Evolutionary conservation across 1,140 invertebrate species (phyloP).

Genomic region (Bombus confusus): DNA sequence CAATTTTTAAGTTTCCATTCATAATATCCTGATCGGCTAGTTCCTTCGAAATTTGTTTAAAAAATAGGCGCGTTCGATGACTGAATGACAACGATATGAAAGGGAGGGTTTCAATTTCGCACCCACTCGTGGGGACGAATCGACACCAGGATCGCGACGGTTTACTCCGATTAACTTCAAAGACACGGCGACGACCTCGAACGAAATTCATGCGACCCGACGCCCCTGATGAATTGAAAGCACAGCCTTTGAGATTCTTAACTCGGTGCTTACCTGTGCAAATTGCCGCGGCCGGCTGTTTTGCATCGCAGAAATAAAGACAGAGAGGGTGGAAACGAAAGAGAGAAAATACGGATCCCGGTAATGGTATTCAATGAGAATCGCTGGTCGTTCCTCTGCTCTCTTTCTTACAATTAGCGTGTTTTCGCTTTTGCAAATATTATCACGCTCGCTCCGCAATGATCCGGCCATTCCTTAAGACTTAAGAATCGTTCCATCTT

Average conservation of each 20-base stretch:
- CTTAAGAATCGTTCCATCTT: constrained; percentile 1
- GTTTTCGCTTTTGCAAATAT: constrained; percentile 36
- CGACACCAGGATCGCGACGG: constrained; percentile 14
- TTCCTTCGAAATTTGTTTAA: neutral
- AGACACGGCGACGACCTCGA: constrained; percentile 32
- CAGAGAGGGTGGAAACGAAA: neutral
- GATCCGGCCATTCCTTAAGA: neutral
- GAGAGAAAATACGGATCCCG: neutral
- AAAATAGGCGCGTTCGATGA: neutral
- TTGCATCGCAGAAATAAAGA: constrained; percentile 46
- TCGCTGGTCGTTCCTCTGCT: constrained; percentile 15
- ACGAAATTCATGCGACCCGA: constrained; percentile 47
- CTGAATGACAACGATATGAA: neutral
- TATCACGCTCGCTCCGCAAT: constrained; percentile 19
- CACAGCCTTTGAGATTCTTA: constrained; percentile 61
- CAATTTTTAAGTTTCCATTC: too few species aligned
- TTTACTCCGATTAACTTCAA: constrained; percentile 57
- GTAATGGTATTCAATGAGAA: neutral
- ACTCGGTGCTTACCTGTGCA: constrained; percentile 56
- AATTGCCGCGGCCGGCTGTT: constrained; percentile 53
- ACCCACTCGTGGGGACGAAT: constrained; percentile 29
- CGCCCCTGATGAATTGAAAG: constrained; percentile 52
- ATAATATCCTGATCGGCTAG: too few species aligned
- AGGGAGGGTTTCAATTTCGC: constrained; percentile 35
- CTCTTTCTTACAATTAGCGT: constrained; percentile 47